Evolutionary conservation across 2,797 vertebrate genomes (phyloP), one percentile per base, ranked within the genome.

Genomic region (Morelia viridis): DNA sequence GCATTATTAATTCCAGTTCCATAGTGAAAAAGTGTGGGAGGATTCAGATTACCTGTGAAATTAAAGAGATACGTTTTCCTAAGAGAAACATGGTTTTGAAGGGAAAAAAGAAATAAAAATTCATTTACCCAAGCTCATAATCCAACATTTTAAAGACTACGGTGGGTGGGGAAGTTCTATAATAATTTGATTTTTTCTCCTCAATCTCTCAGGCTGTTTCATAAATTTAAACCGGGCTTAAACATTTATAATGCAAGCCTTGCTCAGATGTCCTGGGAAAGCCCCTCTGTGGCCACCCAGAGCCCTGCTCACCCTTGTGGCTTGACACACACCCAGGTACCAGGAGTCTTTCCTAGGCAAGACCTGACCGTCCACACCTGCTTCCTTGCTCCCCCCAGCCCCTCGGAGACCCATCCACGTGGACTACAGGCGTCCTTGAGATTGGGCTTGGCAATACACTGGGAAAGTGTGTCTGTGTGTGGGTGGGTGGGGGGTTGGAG

Each of bases 1-100:
- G 97, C 98, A 98, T 99, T 99, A 99, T 99, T 99, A 98, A 99
- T 99, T 99, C 98, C 97, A 97, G 97, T 97, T 98, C 96, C 97
- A 95, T 94, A 94, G 94, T 96, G 94, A 94, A 95, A 94, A 93
- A 95, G 96, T 95, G 92, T 89, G 71, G 2, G 87, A 91, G 94
- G 95, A 91, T 95, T 93, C 94, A 94, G 93, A 96, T 94, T 96
- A 94, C 95, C 92, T 93, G 94, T 94, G 96, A 97, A 97, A 96
- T 97, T 95, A 91, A 94, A 94, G 94, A 95, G 35, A 94, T 92
- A 64, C 93, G 17, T 91, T 94, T 94, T 92, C 57, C 64, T 85
- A 83, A n/a, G 80, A n/a, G 80, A 94, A 93, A 64, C 62, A 93
- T 83, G 96, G 96, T 96, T 94, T 94, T 93, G 95, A 96, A 96